A percentile compares a stretch with the other conserved stretches of the same genome.
Evolutionary conservation across 64 coral and sea anemone species (phyloP).

Genomic region (Dendronephthya gigantea): DNA sequence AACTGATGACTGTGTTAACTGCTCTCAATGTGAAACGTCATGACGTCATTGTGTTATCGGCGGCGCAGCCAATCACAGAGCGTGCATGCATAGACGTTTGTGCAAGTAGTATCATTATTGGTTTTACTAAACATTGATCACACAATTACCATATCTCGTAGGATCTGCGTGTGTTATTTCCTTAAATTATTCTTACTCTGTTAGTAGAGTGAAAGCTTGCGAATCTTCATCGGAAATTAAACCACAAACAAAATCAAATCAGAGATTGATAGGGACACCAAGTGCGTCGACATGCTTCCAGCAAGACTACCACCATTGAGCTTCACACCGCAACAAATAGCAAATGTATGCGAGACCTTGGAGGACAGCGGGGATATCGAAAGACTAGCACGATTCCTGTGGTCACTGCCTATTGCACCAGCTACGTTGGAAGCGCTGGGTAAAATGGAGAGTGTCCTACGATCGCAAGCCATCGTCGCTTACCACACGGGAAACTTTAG

Average conservation of each 20-base stretch:
- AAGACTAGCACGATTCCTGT: conserved; percentile 90
- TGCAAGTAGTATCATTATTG: background rate
- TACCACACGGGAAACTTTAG: conserved; percentile 96
- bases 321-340: conserved; percentile 89
- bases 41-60: background rate
- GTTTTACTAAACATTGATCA: background rate
- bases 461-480: conserved; percentile 86
- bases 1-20: background rate
- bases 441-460: conserved; percentile 94
- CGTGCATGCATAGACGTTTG: background rate
- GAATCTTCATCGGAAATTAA: no score
- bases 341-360: conserved; percentile 90
- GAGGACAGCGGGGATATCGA: conserved; percentile 97
- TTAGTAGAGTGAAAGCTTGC: background rate
- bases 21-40: background rate
- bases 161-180: background rate
- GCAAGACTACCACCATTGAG: conserved; percentile 45
- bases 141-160: background rate
- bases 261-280: no score
- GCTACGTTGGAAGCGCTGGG: conserved; percentile 90
- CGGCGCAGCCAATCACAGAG: background rate
- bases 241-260: no score
- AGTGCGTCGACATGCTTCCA: background rate
- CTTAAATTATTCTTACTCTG: background rate
- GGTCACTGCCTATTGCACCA: conserved; percentile 95